phyloP scores from a whole-genome alignment of 2,797 vertebrate genomes.

The Thalassophryne amazonica region DNA sequence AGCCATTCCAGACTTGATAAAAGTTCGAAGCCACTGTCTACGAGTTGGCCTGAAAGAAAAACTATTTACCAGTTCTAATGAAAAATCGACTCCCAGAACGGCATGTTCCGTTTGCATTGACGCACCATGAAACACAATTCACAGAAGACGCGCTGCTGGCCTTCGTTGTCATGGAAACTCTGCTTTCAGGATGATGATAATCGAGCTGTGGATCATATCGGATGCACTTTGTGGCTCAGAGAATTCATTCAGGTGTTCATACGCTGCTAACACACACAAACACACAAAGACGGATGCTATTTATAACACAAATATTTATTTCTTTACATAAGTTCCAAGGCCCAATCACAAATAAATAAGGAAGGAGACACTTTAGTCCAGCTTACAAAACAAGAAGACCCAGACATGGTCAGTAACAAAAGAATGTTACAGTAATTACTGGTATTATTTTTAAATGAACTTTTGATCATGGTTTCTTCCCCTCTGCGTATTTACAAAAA shows the following conservation, averaged over 20 bases:
- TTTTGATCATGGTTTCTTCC: constrained; percentile 40
- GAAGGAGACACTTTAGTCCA: constrained; percentile 70
- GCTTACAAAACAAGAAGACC: constrained; percentile 40
- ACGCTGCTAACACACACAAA: not conserved
- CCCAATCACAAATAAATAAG: constrained; percentile 91
- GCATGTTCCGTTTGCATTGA: constrained; percentile 29
- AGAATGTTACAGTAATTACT: constrained; percentile 66
- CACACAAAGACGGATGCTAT: constrained; percentile 4
- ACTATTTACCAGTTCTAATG: constrained; percentile 42
- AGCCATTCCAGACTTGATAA: too few species aligned
- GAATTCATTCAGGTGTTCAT: constrained; percentile 11
- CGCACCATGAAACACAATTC: constrained; percentile 9
- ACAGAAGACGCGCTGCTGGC: constrained; percentile 26
- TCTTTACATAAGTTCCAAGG: constrained; percentile 69
- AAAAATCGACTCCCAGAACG: constrained; percentile 39
- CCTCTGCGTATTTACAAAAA: constrained; percentile 50
- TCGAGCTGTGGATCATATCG: constrained; percentile 40
- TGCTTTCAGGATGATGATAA: constrained; percentile 52
- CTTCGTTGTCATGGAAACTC: constrained; percentile 79
- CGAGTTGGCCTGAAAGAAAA: not conserved
- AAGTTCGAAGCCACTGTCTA: too few species aligned
- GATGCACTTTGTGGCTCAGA: constrained; percentile 18
- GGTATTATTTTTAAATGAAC: constrained; percentile 28
- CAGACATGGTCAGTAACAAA: constrained; percentile 50
- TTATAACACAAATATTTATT: constrained; percentile 72